Percentiles rank a stretch among this genome's conserved stretches.
Conservation (phyloP, 2,113 vertebrate species). For the Lynx canadensis region DNA sequence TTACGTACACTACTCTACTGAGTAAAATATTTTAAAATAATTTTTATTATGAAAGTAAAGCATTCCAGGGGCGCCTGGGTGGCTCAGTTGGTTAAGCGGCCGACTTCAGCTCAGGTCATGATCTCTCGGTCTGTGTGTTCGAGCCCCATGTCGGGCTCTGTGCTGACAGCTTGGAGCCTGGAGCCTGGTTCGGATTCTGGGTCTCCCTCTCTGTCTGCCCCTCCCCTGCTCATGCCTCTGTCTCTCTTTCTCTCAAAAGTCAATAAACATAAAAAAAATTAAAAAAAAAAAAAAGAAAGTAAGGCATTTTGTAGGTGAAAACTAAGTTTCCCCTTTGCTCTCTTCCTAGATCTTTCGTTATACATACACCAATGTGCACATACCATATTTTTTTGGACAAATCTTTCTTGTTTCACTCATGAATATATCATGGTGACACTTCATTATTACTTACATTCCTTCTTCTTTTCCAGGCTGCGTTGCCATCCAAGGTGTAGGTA, state of each 20-base stretch:
- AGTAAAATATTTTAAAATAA: not conserved
- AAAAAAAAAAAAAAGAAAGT: not conserved
- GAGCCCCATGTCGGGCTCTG: too few relatives aligned
- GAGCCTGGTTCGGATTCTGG: too few relatives aligned
- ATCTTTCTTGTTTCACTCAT: not conserved
- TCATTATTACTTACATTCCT: not conserved
- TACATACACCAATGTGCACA: not conserved
- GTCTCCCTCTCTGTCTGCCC: too few relatives aligned
- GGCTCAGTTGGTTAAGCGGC: too few relatives aligned
- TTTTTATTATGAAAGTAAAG: not conserved
- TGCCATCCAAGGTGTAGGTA: not conserved
- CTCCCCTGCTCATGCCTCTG: too few relatives aligned
- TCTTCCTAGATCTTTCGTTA: not conserved
- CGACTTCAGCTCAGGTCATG: too few relatives aligned
- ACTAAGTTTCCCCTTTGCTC: not conserved
- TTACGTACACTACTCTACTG: not conserved
- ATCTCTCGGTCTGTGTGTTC: too few relatives aligned
- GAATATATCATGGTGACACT: not conserved
- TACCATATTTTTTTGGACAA: not conserved
- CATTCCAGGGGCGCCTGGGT: not conserved
- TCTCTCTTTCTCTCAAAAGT: too few relatives aligned
- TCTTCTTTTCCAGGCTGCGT: not conserved
- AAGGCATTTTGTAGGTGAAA: not conserved
- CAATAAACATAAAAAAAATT: too few relatives aligned
- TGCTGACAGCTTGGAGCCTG: too few relatives aligned